Evolutionary conservation across 2,113 vertebrate species (phyloP).

Genomic region (Chelonoidis abingdonii): DNA sequence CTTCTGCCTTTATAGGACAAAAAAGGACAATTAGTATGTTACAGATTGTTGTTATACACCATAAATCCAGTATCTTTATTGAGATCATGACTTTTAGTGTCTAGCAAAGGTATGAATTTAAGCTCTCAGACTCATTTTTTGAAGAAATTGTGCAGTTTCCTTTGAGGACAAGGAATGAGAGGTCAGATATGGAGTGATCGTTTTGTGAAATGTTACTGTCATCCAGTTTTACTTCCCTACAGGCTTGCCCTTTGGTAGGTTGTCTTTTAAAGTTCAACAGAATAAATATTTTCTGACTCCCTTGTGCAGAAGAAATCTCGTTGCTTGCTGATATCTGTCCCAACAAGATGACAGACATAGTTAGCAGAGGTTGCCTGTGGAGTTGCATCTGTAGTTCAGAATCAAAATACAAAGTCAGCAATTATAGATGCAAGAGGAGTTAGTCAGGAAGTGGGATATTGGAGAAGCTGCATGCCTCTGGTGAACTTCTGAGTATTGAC

Average conservation of each 20-base stretch:
- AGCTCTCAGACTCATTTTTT: not conserved
- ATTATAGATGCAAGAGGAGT: not conserved
- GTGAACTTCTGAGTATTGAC: not conserved
- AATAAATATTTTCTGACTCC: constrained; percentile 53
- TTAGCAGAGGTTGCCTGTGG: constrained; percentile 43
- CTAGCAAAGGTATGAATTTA: not conserved
- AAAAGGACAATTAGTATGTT: not conserved
- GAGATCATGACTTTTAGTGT: not conserved
- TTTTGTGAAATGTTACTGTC: constrained; percentile 35
- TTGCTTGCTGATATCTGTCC: constrained; percentile 61
- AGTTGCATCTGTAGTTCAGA: constrained; percentile 2
- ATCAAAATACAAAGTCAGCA: not conserved
- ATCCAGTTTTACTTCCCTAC: constrained; percentile 43
- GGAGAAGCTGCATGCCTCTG: not conserved
- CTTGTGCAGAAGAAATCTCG: constrained; percentile 50
- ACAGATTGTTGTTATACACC: not conserved
- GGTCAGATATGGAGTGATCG: not conserved
- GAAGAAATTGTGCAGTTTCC: not conserved
- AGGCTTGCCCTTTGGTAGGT: constrained; percentile 54
- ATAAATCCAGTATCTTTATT: not conserved
- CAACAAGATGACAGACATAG: constrained; percentile 5
- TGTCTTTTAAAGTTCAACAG: constrained; percentile 63
- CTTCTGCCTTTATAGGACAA: no score
- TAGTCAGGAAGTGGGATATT: not conserved
- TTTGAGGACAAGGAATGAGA: not conserved